Conservation (phyloP, 2,797 vertebrate genomes). For the Australoheros facetus region DNA sequence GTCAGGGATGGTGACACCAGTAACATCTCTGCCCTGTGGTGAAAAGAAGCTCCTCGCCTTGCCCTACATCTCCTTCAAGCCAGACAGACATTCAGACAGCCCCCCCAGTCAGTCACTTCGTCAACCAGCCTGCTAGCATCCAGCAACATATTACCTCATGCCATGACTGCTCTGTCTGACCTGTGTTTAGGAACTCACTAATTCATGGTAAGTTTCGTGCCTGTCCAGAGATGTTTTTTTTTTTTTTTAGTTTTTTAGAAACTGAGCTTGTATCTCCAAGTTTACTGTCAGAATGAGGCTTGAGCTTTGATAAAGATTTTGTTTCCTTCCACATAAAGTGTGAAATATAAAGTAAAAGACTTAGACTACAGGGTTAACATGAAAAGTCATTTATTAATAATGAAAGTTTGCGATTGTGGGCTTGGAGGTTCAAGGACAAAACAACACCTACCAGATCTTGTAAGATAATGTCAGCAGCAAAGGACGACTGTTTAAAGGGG, state of each 20-base stretch:
- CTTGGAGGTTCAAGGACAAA: neutral
- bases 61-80: constrained; percentile 36
- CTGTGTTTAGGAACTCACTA: constrained; percentile 78
- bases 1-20: constrained; percentile 78
- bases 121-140: constrained; percentile 69
- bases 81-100: constrained; percentile 48
- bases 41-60: constrained; percentile 54
- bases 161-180: constrained; percentile 79
- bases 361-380: neutral
- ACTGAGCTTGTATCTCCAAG: neutral
- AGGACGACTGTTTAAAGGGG: neutral
- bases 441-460: neutral
- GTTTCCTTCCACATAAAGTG: no score
- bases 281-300: neutral
- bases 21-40: constrained; percentile 54
- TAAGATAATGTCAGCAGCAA: neutral
- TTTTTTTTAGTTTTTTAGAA: neutral
- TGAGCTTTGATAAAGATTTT: no score
- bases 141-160: constrained; percentile 76
- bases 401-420: neutral
- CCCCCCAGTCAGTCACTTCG: constrained; percentile 45
- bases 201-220: constrained; percentile 81
- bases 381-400: neutral
- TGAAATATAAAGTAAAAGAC: neutral
- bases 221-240: neutral